Base-by-base conservation (phyloP, 1,140 invertebrate genomes). In the Pissodes strobi region DNA sequence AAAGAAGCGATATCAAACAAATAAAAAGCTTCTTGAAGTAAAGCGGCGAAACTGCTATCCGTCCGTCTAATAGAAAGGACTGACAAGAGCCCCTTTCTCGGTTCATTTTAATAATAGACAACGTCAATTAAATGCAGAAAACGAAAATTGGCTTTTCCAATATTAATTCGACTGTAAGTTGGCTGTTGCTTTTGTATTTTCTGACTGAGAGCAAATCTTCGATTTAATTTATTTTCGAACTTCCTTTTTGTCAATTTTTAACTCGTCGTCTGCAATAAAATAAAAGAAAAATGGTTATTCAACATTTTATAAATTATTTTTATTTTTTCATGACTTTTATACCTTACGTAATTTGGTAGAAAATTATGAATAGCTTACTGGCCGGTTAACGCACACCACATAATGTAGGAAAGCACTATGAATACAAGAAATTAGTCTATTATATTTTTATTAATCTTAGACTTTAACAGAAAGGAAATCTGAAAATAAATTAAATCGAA, bases 51-150 rank as follows among this genome's bases (percentile, higher is more conserved):
- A 27, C 25, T 27, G 25, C 25, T 27, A 5, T 9, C 25, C 25
- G 25, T 27, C 25, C 9, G 4, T 9, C 9, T 27, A 27, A 5
- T 39, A 13, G 21, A 30, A 52, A 52, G 13, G 6, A 25, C 56
- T 55, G 17, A 38, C 18, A 39, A 55, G 19, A 15, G n/a, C 30
- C 1, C 18, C 10, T 45, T 48, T 19, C 45, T 22, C 27, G 46
- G 48, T 62, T 45, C 59, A 45, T 62, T 62, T 53, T 62, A 53
- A 43, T 62, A 62, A 62, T 34, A 62, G 59, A 53, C 59, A 62
- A 52, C 49, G 49, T 62, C 46, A 53, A 62, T 62, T 62, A 52
- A 55, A 46, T 30, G 15, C 10, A 46, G 25, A 38, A 58, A 58
- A 45, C 13, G 46, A 15, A 22, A 49, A 49, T 61, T 49, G 45